Evolutionary conservation across 1,140 invertebrate genomes (phyloP).

Genomic region (Neodiprion virginianus): DNA sequence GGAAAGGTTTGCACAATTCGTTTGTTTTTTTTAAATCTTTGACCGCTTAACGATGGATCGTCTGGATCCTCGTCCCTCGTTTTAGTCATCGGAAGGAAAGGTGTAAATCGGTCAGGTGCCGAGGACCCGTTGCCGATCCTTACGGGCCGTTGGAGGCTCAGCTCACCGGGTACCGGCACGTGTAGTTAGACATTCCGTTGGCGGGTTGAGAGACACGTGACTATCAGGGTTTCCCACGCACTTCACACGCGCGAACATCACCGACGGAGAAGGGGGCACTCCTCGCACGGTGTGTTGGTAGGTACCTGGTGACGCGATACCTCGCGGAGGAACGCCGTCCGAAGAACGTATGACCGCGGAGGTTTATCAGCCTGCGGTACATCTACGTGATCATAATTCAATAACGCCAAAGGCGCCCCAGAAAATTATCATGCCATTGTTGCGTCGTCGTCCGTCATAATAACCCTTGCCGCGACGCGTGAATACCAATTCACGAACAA

Average conservation of each 20-base stretch:
- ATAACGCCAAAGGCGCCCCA: neutral
- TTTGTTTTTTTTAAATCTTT: too few relatives aligned
- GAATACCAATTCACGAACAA: too few relatives aligned
- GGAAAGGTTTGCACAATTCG: too few relatives aligned
- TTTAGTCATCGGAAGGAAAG: too few relatives aligned
- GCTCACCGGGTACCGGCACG: neutral
- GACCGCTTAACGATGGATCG: too few relatives aligned
- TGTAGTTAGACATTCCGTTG: constrained; percentile 7
- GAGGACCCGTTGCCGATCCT: too few relatives aligned
- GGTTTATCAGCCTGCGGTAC: neutral
- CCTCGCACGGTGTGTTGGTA: neutral
- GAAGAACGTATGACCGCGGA: neutral
- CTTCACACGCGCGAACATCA: neutral
- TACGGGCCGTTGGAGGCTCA: neutral
- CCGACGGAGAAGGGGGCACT: too few relatives aligned
- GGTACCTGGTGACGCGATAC: neutral
- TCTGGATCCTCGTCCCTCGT: too few relatives aligned
- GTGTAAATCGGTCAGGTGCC: too few relatives aligned
- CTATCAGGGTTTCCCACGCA: constrained; percentile 3
- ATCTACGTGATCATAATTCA: neutral
- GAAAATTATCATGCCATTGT: neutral
- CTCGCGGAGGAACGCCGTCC: neutral
- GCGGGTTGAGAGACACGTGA: neutral
- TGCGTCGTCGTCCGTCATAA: neutral
- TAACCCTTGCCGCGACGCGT: too few relatives aligned